Evolutionary conservation across 2,797 vertebrate genomes (phyloP).

Genomic region (Epinephelus malabaricus): DNA sequence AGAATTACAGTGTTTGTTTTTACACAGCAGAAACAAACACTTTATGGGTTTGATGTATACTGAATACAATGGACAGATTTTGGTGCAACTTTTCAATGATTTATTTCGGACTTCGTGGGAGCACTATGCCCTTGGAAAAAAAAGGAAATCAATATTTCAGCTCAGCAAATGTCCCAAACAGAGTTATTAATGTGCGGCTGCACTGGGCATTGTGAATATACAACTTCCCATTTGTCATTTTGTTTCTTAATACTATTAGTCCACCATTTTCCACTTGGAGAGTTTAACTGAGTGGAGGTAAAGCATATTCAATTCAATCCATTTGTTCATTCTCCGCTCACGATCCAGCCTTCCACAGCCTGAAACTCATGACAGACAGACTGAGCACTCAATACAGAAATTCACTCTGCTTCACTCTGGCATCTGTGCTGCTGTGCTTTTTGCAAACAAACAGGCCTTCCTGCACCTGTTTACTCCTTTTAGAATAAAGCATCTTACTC

Average conservation of each 20-base stretch:
- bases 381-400: conserved; percentile 54
- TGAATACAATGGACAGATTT: conserved; percentile 30
- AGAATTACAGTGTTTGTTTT: conserved; percentile 2
- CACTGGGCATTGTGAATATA: conserved; percentile 33
- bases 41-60: conserved; percentile 1
- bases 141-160: conserved; percentile 60
- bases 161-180: conserved; percentile 46
- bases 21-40: conserved; percentile 7
- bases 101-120: conserved; percentile 40
- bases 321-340: conserved; percentile 46
- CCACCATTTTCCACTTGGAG: conserved; percentile 44
- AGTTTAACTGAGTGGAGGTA: conserved; percentile 49
- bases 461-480: conserved; percentile 38
- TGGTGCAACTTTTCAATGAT: conserved; percentile 27
- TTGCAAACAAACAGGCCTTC: conserved; percentile 43
- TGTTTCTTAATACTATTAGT: conserved; percentile 49
- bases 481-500: conserved; percentile 26
- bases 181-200: conserved; percentile 55
- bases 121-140: conserved; percentile 22
- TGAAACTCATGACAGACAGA: conserved; percentile 52
- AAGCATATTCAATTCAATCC: conserved; percentile 45
- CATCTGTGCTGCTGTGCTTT: conserved; percentile 56
- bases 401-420: conserved; percentile 34
- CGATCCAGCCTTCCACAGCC: conserved; percentile 40
- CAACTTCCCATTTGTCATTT: conserved; percentile 62